Evolutionary conservation across 2,113 vertebrate genomes (phyloP), one percentile per base, ranked within the genome.

Genomic region (Corydoras maculifer): DNA sequence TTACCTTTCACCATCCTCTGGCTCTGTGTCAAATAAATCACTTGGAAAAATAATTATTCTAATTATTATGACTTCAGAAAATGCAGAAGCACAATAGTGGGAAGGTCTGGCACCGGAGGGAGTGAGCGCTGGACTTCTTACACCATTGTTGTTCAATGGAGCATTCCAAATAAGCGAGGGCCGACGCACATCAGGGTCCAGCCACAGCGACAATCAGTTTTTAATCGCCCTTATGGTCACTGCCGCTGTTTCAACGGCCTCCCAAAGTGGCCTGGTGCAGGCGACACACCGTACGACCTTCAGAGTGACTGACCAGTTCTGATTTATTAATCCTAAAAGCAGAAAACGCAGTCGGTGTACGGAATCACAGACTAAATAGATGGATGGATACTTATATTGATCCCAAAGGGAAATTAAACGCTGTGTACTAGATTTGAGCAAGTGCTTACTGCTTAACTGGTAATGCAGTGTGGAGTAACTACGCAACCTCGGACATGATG

Each of bases 81-180:
- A 59, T 11, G 59, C 13, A 50, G 62, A 64, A 13, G 48, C 54
- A 78, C 68, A 67, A 71, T 48, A 31, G 64, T 55, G 13, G 35
- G 73, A n/a, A 64, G 51, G 62, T 57, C 58, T 11, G 57, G 32
- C 62, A 32, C 72, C 66, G 32, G 65, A 55, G 58, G 51, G 43
- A 18, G 65, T 35, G 59, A 79, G 49, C 61, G 29, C 63, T 58
- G 31, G 8, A 18, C 69, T 70, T 77, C 75, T 65, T 9, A 2
- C 29, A 49, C 75, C 59, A 79, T 81, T 73, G 73, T 65, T 77
- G 80, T 77, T 81, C 80, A 81, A 74, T 75, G 73, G 73, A 81
- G 80, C 80, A 79, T 81, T 70, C 51, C 65, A 77, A 81, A 77
- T 72, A 61, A 59, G 69, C 51, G 8, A 74, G 69, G 75, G 69